Evolutionary conservation across 2,797 vertebrate genomes (phyloP), one percentile per base, ranked within the genome.

Genomic region (Clarias laeviceps): DNA sequence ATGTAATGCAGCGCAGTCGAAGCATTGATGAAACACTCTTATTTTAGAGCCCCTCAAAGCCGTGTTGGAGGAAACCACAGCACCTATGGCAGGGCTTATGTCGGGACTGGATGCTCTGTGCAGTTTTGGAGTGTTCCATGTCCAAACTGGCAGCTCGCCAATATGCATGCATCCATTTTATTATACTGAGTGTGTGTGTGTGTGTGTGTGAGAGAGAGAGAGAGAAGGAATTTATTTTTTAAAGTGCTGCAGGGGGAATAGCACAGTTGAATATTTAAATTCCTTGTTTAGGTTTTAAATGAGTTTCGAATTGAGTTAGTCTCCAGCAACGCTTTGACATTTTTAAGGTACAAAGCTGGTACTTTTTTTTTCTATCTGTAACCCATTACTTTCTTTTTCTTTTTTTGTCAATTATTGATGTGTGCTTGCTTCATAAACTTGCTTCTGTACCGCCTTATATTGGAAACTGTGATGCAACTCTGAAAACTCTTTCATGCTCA

Each of bases 271-370:
- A 94, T 93, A 92, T 94, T 93, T 95, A 92, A 92, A 92, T 92
- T 92, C 91, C 90, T 93, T 92, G 90, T 84, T 87, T 91, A 87
- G 93, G 82, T 65, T 92, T 90, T 91, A 94, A 95, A 95, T 95
- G 91, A 94, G 92, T 95, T 95, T 92, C 90, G 91, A 93, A 93
- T 94, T 92, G 92, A 94, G 90, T 94, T 94, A 92, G 93, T 92
- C 92, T 90, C 88, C 90, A 74, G 65, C 69, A 85, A 32, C 91
- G 90, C 91, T 94, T 93, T 94, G 94, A 95, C 95, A 94, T 95
- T 95, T 95, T 91, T 91, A 92, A 93, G 93, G 92, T 93, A 93
- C 50, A 91, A 94, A 94, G 92, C 91, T 90, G 91, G 90, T 92
- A 92, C 92, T 95, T 69, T 84, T 69, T 84, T 62, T 94, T 37